A percentile compares a stretch with the other conserved stretches of the same genome.
Evolutionary conservation across 2,797 vertebrate species (phyloP).

Genomic region (Crocodylus rhombifer): DNA sequence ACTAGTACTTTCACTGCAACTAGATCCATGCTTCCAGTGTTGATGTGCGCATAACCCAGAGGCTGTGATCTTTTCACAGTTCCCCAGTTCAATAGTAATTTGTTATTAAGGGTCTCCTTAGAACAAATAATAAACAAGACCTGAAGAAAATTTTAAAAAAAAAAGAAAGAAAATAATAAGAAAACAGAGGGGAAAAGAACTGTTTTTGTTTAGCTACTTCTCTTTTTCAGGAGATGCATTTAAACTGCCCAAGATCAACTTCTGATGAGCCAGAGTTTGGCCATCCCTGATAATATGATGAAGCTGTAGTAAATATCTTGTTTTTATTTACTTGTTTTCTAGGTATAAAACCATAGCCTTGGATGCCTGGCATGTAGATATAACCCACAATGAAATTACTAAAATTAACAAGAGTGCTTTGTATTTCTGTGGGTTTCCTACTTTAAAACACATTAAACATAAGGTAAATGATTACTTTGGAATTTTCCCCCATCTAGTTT

Average conservation of each 20-base stretch:
- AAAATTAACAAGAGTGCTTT: slow-evolving; percentile 87
- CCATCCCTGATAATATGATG: background rate
- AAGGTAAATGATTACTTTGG: slow-evolving; percentile 83
- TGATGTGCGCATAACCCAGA: background rate
- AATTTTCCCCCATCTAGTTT: slow-evolving; percentile 29
- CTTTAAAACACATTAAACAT: slow-evolving; percentile 94
- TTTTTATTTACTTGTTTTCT: slow-evolving; percentile 59
- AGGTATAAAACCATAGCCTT: slow-evolving; percentile 89
- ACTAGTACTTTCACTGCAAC: background rate
- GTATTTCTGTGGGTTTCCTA: slow-evolving; percentile 98
- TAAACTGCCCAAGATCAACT: too few species aligned
- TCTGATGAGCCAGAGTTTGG: too few species aligned
- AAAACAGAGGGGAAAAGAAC: too few species aligned
- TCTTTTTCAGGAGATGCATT: too few species aligned
- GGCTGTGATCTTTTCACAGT: too few species aligned
- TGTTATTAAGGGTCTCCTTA: too few species aligned
- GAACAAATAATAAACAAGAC: too few species aligned
- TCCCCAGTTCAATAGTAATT: too few species aligned
- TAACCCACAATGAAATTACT: slow-evolving; percentile 85
- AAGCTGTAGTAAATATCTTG: background rate
- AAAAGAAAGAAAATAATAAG: too few species aligned
- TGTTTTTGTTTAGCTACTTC: too few species aligned
- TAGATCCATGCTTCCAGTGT: background rate
- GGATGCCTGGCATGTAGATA: slow-evolving; percentile 91
- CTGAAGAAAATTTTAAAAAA: too few species aligned